Evolutionary conservation across 1,140 invertebrate genomes (phyloP), one percentile per base, ranked within the genome.

Genomic region (Pseudomyrmex cubaensis): DNA sequence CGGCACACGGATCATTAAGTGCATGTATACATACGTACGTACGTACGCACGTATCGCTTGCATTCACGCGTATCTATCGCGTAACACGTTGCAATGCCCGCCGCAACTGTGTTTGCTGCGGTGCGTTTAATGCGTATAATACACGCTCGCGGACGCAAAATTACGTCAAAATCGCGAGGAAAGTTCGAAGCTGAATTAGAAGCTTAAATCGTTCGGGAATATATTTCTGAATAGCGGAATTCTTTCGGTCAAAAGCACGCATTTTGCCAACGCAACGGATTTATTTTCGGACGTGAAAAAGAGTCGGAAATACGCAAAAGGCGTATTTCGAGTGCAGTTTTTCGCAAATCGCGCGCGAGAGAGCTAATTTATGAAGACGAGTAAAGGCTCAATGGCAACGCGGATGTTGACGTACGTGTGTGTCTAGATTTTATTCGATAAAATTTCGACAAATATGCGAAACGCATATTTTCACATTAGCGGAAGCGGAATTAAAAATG

Each of bases 1-100:
- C 10, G 17, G 61, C 67, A 20, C 48, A 52, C 59, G 70, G 76
- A 83, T 83, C 85, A 77, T 87, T 86, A 87, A 78, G 61, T 52
- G 70, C 77, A 69, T 64, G 80, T 74, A 63, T 35, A 69, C 72
- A 72, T 74, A 69, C 67, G 54, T 73, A 57, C 64, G 70, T 70
- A 69, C 72, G 80, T 74, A 69, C 67, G 54, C 67, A 63, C 64
- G 17, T 57, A 69, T 17, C 57, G 54, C 25, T 50, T 35, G n/a
- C 50, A 67, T 83, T 57, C 35, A 35, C 48, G 63, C 56, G 52
- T 20, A 50, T 50, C 52, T 70, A 57, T 63, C 76, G 52, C 17
- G 63, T 70, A 61, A 59, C 66, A 69, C 35, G 73, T 64, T 64
- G 54, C 66, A 50, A 77, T 77, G 20, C 46, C 9, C 50, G n/a